A percentile compares a stretch with the other conserved stretches of the same genome.
Conservation (phyloP, 2,113 vertebrate species). For the Elachura formosa region DNA sequence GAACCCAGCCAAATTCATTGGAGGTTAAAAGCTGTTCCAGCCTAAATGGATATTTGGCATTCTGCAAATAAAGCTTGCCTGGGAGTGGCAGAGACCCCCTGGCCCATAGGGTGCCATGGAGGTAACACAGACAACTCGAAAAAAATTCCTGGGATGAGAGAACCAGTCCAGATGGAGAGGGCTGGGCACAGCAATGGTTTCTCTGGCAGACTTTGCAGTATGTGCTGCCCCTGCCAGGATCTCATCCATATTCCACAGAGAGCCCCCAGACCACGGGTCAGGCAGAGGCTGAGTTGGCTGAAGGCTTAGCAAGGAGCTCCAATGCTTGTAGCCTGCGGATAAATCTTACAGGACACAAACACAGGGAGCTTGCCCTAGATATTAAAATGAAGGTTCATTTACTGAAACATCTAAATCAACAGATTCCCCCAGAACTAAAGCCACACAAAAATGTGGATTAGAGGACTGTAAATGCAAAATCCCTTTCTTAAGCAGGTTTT, state of each 20-base stretch:
- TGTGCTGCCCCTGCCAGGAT: background rate
- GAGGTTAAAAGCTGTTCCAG: conserved; percentile 24
- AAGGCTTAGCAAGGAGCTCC: background rate
- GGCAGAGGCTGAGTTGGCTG: background rate
- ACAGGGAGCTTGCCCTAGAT: background rate
- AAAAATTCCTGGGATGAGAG: background rate
- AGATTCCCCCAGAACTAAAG: background rate
- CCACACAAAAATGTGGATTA: background rate
- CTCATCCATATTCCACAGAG: background rate
- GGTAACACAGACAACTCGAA: background rate
- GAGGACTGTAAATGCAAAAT: background rate
- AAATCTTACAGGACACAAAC: background rate
- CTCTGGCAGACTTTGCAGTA: background rate
- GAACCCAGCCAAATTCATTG: background rate
- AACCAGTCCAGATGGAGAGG: background rate
- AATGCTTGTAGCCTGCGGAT: background rate
- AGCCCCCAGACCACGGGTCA: background rate
- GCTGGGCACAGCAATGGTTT: background rate
- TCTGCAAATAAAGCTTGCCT: background rate
- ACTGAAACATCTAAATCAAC: background rate
- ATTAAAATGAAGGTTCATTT: background rate
- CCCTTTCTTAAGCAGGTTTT: background rate
- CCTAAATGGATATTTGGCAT: background rate
- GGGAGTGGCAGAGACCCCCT: background rate
- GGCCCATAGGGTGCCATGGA: fast-evolving